Conservation (phyloP, 2,888 invertebrate genomes). For the Acleris literana region DNA sequence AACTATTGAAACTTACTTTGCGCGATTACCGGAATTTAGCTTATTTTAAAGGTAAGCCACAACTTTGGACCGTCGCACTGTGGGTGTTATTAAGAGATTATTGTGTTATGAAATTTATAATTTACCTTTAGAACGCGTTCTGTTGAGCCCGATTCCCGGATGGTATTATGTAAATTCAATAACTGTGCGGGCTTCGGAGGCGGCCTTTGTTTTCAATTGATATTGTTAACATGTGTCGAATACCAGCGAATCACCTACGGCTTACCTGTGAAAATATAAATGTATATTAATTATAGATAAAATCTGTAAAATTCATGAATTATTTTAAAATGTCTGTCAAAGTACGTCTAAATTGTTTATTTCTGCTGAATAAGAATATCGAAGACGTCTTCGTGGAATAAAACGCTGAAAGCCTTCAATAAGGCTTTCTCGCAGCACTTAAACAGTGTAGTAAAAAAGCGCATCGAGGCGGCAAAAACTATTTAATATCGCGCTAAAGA, state of each 20-base stretch:
- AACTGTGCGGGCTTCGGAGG: conserved; percentile 48
- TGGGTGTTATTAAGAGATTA: conserved; percentile 69
- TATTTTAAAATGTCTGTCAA: too few species aligned
- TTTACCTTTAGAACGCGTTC: conserved; percentile 53
- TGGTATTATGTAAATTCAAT: conserved; percentile 73
- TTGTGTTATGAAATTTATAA: conserved; percentile 66
- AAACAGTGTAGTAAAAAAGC: conserved; percentile 60
- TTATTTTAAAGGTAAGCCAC: conserved; percentile 56
- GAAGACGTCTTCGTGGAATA: conserved; percentile 29
- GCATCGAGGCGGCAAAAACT: conserved; percentile 73
- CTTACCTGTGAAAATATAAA: not conserved
- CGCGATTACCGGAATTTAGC: conserved; percentile 59
- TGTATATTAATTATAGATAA: not conserved
- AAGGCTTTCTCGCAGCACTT: conserved; percentile 51
- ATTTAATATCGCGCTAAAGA: conserved; percentile 77
- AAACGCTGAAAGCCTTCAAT: conserved; percentile 45
- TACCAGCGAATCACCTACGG: not conserved
- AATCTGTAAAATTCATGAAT: too few species aligned
- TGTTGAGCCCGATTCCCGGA: conserved; percentile 57
- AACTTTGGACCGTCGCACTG: conserved; percentile 45
- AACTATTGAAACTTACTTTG: conserved; percentile 77
- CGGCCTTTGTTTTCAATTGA: conserved; percentile 58
- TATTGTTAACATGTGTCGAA: conserved; percentile 38
- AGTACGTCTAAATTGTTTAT: conserved; percentile 6
- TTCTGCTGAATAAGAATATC: conserved; percentile 20